Conservation (phyloP, 2,888 invertebrate genomes). For the Parapristionchus giblindavisi region DNA sequence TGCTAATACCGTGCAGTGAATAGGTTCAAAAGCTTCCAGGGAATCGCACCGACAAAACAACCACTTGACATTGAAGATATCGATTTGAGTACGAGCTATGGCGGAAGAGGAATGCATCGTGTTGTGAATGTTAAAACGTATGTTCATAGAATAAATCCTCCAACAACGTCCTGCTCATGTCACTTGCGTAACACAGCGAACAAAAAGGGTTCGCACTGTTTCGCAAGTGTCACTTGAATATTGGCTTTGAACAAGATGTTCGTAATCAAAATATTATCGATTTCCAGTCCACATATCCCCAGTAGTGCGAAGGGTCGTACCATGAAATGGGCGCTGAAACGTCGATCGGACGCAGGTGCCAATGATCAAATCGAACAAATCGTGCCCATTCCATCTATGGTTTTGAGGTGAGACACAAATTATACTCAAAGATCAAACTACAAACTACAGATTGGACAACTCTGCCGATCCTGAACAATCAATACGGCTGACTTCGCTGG, state of each 20-base stretch:
- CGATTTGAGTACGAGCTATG: constrained; percentile 21
- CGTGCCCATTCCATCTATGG: constrained; percentile 49
- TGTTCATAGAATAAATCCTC: no score
- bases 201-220: no score
- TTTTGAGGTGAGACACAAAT: constrained; percentile 45
- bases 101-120: no score
- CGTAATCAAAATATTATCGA: no score
- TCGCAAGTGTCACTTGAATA: no score
- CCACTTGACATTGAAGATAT: constrained; percentile 24
- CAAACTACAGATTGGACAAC: constrained; percentile 52
- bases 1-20: no score
- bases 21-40: constrained; percentile 1
- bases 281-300: no score
- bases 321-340: constrained; percentile 39
- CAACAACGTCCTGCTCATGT: no score
- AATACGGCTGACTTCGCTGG: constrained; percentile 51
- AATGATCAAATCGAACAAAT: constrained; percentile 39
- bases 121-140: no score
- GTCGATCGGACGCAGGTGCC: constrained; percentile 26
- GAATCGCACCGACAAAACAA: background rate
- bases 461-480: constrained; percentile 48
- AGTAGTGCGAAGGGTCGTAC: no score
- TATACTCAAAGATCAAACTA: background rate
- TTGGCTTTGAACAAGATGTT: no score
- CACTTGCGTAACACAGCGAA: no score